These are phyloP conservation scores for Hydractinia symbiolongicarpus DNA, from an alignment of 30 jellyfish, hydroid and myxozoan genomes.

Conservation along the genomic window DNA sequence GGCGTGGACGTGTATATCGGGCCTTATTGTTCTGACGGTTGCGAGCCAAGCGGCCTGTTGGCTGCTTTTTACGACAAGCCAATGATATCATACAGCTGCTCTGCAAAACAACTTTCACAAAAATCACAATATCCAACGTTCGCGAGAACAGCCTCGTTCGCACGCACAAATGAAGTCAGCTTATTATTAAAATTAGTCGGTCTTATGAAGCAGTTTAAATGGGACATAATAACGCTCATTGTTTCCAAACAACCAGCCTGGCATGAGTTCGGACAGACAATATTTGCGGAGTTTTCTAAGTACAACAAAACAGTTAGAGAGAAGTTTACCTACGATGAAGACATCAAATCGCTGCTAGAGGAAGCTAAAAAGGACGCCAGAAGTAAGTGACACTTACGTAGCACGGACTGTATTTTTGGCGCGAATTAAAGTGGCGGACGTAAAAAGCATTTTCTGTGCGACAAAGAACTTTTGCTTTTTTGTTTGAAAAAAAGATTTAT, in stretches of 20 bases:
- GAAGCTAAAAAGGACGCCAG: constrained; percentile 49
- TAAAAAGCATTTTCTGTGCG: too few relatives aligned
- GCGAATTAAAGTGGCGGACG: too few relatives aligned
- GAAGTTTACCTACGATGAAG: constrained; percentile 16
- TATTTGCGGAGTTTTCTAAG: background rate
- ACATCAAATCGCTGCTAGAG: constrained; percentile 22
- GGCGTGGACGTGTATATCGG: constrained; percentile 46
- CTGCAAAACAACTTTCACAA: constrained; percentile 43
- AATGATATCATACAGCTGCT: constrained; percentile 83
- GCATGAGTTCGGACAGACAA: constrained; percentile 10
- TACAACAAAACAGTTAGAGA: constrained; percentile 6
- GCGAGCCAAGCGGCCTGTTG: constrained; percentile 35
- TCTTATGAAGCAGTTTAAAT: constrained; percentile 43
- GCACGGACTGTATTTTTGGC: too few relatives aligned
- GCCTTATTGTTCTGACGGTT: constrained; percentile 47
- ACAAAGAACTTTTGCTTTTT: too few relatives aligned
- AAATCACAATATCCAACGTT: constrained; percentile 68
- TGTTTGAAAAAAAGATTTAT: too few relatives aligned
- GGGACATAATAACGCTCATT: constrained; percentile 69
- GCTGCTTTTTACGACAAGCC: constrained; percentile 53
- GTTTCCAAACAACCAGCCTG: constrained; percentile 32
- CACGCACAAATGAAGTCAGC: constrained; percentile 57
- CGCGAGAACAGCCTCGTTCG: constrained; percentile 72
- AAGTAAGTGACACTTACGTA: constrained; percentile 28
- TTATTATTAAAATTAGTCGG: constrained; percentile 22